Base-by-base conservation (phyloP, 2,888 invertebrate species). In the Xestobium rufovillosum region DNA sequence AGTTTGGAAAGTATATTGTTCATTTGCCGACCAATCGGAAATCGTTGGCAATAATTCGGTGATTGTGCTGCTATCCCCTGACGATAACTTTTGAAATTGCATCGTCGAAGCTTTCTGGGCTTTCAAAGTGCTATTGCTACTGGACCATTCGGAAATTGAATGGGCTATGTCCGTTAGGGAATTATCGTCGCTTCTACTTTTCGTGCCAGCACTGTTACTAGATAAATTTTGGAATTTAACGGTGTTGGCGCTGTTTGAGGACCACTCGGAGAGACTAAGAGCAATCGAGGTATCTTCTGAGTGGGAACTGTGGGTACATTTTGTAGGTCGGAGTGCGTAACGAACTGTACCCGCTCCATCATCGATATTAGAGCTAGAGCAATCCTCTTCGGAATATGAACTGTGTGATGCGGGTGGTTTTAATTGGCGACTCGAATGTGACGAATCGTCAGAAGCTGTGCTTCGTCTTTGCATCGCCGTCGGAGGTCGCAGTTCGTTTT, bases 201-300 rank as follows among this genome's bases (percentile, higher is more conserved):
- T 76, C 27, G 73, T 74, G 41, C 72, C 71, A 50, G 72, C 70
- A 42, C 65, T 66, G 36, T 63, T 66, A 15, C 80, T 81, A 0
- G 82, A 82, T 16, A 82, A 69, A 65, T 82, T 83, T 29, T 80
- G 82, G 52, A 82, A 87, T 57, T 86, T 76, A 1, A 87, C 87
- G 0, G 87, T 87, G 48, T 84, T 87, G 0, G 86, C 87, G 34
- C 86, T 87, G 23, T 86, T 87, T n/a, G n/a, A n/a, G 0, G 87
- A 87, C 86, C 87, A 88, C 55, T 89, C 88, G 2, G 87, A 87
- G 53, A 86, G 80, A 54, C 87, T 87, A 16, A 88, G 66, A 11
- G 87, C 87, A 59, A 87, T 80, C 0, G 88, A 88, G 0, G 88
- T 88, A 53, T 88, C 88, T 63, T 88, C 87, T 3, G 87, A 86